Evolutionary conservation across 2,888 invertebrate species (phyloP).

Genomic region (Lasius fuliginosus): DNA sequence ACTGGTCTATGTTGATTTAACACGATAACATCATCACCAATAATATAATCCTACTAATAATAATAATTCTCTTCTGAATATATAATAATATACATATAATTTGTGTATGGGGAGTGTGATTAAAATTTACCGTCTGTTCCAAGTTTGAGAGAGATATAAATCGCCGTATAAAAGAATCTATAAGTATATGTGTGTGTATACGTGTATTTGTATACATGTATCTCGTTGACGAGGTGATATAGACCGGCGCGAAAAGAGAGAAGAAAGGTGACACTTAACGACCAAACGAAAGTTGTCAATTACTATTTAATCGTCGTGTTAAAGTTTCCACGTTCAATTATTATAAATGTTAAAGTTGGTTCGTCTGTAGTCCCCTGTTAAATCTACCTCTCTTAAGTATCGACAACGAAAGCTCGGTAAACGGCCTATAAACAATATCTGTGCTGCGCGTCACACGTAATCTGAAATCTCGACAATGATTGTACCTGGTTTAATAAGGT

Average conservation of each 20-base stretch:
- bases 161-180: conserved; percentile 51
- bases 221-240: conserved; percentile 29
- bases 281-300: conserved; percentile 82
- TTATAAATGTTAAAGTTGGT: conserved; percentile 73
- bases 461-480: conserved; percentile 61
- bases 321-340: conserved; percentile 80
- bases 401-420: conserved; percentile 60
- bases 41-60: conserved; percentile 45
- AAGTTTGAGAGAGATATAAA: conserved; percentile 64
- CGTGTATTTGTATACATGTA: conserved; percentile 44
- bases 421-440: conserved; percentile 75
- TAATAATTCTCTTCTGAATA: conserved; percentile 42
- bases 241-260: conserved; percentile 23
- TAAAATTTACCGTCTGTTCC: conserved; percentile 65
- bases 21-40: conserved; percentile 33
- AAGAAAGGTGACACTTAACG: conserved; percentile 56
- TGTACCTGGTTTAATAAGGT: conserved; percentile 75
- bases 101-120: conserved; percentile 57
- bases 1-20: conserved; percentile 36
- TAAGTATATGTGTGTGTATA: conserved; percentile 40
- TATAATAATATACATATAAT: conserved; percentile 50
- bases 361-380: conserved; percentile 61
- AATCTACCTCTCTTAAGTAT: conserved; percentile 68
- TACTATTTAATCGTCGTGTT: conserved; percentile 79
- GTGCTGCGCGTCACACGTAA: conserved; percentile 39